phyloP scores from a whole-genome alignment of 1,140 invertebrate genomes.

The Harlomillsia oculata region DNA sequence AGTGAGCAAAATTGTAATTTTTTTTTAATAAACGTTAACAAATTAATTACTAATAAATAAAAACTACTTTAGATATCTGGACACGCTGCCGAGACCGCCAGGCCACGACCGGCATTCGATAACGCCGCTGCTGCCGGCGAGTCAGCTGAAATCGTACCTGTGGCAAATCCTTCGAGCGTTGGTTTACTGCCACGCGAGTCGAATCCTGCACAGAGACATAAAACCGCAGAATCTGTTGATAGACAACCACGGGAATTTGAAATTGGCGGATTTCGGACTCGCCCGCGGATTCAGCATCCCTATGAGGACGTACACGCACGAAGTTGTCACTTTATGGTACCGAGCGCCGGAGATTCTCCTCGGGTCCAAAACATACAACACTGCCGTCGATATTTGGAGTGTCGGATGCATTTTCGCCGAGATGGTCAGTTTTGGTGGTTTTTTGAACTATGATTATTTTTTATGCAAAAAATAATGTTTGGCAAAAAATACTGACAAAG shows the following conservation, averaged over 20 bases:
- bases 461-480: not conserved
- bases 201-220: constrained; percentile 78
- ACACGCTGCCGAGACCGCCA: constrained; percentile 23
- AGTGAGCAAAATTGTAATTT: constrained; percentile 39
- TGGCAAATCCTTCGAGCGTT: constrained; percentile 83
- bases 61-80: constrained; percentile 22
- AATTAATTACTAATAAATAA: too few relatives aligned
- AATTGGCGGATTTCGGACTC: constrained; percentile 84
- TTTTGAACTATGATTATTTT: not conserved
- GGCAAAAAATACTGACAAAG: not conserved
- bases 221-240: constrained; percentile 87
- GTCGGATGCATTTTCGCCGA: constrained; percentile 89
- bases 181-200: constrained; percentile 79
- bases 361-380: constrained; percentile 79
- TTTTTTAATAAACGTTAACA: too few relatives aligned
- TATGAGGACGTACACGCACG: constrained; percentile 76
- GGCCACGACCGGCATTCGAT: too few relatives aligned
- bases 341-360: constrained; percentile 88
- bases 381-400: constrained; percentile 89
- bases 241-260: constrained; percentile 66
- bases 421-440: constrained; percentile 56
- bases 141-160: constrained; percentile 50
- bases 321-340: constrained; percentile 89
- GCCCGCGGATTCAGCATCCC: constrained; percentile 74
- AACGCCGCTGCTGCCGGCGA: constrained; percentile 17